A percentile compares a stretch with the other conserved stretches of the same genome.
Conservation (phyloP, 2,113 vertebrate genomes). For the Elaphurus davidianus region DNA sequence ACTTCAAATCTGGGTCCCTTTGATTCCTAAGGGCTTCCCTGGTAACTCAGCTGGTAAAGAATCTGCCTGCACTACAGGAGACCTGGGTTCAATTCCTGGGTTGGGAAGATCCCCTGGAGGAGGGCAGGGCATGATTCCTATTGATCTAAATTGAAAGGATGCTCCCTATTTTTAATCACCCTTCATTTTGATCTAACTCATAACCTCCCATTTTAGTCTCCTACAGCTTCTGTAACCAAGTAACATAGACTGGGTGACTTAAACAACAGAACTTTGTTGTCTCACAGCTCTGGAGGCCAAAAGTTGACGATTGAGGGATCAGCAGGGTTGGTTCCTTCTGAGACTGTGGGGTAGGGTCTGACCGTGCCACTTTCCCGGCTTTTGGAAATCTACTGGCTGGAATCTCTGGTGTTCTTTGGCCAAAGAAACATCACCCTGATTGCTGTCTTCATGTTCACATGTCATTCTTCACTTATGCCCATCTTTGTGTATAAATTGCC, state of each 20-base stretch:
- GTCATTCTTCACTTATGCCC: not conserved
- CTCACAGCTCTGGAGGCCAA: not conserved
- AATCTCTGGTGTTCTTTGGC: not conserved
- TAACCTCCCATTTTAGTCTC: not conserved
- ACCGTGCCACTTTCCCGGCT: fast-evolving
- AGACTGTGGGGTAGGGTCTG: not conserved
- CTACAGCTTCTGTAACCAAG: not conserved
- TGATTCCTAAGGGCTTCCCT: not conserved
- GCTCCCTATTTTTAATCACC: not conserved
- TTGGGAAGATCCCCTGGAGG: not conserved
- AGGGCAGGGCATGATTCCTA: not conserved
- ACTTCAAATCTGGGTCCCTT: not conserved
- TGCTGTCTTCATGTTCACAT: not conserved
- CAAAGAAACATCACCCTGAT: not conserved
- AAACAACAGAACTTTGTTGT: not conserved
- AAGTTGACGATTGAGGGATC: not conserved
- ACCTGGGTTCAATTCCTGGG: not conserved
- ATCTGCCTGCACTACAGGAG: not conserved
- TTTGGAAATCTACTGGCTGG: not conserved
- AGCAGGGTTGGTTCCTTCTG: not conserved
- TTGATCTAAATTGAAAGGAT: not conserved
- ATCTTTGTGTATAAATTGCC: not conserved
- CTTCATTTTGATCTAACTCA: not conserved
- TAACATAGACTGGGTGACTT: fast-evolving
- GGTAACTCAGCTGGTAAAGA: not conserved